These are phyloP conservation scores for Drosophila asahinai DNA, from an alignment of 1,140 invertebrate species.

Conservation along the genomic window DNA sequence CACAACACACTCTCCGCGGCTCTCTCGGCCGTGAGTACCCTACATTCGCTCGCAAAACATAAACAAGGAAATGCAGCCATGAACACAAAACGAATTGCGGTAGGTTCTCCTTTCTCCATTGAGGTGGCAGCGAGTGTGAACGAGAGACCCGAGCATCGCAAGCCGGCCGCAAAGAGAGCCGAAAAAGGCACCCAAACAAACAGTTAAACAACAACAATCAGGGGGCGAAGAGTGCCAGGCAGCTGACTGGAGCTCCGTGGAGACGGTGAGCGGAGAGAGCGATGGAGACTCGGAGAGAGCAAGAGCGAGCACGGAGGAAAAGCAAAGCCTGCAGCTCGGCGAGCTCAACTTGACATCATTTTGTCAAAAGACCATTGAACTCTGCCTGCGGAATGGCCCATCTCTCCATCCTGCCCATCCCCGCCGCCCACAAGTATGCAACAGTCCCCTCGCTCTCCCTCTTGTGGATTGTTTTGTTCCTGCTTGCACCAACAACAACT, in stretches of 20 bases:
- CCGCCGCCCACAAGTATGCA: conserved; percentile 18
- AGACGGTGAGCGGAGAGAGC: conserved; percentile 7
- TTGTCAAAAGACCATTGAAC: conserved; percentile 85
- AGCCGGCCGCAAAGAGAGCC: conserved; percentile 63
- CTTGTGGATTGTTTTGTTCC: conserved; percentile 55
- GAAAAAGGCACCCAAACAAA: conserved; percentile 78
- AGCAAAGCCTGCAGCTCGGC: conserved; percentile 25
- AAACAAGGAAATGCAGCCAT: conserved; percentile 80
- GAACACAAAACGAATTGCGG: conserved; percentile 75
- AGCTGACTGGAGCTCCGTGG: conserved; percentile 43
- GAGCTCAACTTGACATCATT: conserved; percentile 85
- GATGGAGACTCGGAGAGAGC: conserved; percentile 3
- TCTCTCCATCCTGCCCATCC: conserved; percentile 6
- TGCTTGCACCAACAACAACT: conserved; percentile 22
- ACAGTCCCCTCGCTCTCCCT: conserved; percentile 24
- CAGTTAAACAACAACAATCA: conserved; percentile 57
- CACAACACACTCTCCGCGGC: conserved; percentile 14
- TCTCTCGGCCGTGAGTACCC: conserved; percentile 63
- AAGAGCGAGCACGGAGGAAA: conserved; percentile 9
- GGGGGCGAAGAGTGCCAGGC: conserved; percentile 18
- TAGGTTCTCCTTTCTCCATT: conserved; percentile 64
- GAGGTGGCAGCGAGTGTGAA: conserved; percentile 7
- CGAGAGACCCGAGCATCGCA: conserved; percentile 27
- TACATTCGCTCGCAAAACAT: conserved; percentile 76
- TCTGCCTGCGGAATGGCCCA: conserved; percentile 59